Evolutionary conservation across 1,140 invertebrate species (phyloP).

Genomic region (Nymphalis io): DNA sequence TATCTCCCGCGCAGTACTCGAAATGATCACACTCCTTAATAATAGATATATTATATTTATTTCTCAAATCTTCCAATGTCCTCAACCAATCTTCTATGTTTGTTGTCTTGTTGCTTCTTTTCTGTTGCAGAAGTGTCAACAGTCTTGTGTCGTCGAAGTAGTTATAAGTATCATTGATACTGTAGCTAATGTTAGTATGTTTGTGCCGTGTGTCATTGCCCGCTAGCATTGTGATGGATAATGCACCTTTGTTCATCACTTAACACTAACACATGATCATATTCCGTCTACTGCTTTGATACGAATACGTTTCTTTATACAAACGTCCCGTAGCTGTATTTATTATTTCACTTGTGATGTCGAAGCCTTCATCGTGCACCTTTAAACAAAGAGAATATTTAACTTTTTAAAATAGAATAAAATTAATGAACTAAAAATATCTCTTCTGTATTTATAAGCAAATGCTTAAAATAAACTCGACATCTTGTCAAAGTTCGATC

Average conservation of each 20-base stretch:
- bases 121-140: conserved; percentile 59
- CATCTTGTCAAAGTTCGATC: conserved; percentile 20
- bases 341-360: neutral
- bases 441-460: conserved; percentile 8
- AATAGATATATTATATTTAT: conserved; percentile 64
- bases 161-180: conserved; percentile 47
- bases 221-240: conserved; percentile 54
- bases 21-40: conserved; percentile 63
- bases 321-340: conserved; percentile 9
- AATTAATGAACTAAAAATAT: conserved; percentile 11
- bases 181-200: conserved; percentile 38
- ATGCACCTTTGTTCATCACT: conserved; percentile 53
- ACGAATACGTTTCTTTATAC: conserved; percentile 17
- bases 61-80: conserved; percentile 59
- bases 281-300: conserved; percentile 25
- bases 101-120: conserved; percentile 53
- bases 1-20: conserved; percentile 68
- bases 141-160: conserved; percentile 59
- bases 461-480: conserved; percentile 22
- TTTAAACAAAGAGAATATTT: conserved; percentile 21
- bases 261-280: conserved; percentile 29
- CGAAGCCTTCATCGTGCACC: conserved; percentile 15
- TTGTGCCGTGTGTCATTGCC: conserved; percentile 49
- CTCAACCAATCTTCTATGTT: conserved; percentile 60
- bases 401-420: conserved; percentile 11